A percentile compares a stretch with the other conserved stretches of the same genome.
Evolutionary conservation across 2,113 vertebrate genomes (phyloP).

Genomic region (Stigmatopora nigra): DNA sequence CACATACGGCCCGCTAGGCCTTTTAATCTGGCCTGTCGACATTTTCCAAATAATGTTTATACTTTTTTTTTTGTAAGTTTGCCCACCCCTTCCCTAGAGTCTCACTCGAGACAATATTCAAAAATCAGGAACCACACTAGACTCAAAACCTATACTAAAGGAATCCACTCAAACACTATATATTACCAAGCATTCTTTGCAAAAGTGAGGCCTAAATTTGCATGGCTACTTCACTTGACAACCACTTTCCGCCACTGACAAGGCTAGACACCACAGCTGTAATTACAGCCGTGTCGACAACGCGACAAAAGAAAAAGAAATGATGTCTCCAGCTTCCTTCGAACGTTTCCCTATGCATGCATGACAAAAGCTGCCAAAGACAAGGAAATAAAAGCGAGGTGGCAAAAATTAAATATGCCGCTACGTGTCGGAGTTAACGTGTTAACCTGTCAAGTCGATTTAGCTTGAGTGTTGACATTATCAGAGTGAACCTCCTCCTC

Average conservation of each 20-base stretch:
- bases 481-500: conserved; percentile 37
- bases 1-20: too few relatives aligned
- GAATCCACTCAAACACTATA: not conserved
- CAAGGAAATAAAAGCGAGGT: conserved; percentile 30
- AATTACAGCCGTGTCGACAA: conserved; percentile 38
- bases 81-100: too few relatives aligned
- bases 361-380: conserved; percentile 12
- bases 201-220: conserved; percentile 15
- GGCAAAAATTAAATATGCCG: conserved; percentile 28
- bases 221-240: conserved; percentile 6
- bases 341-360: conserved; percentile 32
- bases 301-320: conserved; percentile 29
- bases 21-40: too few relatives aligned
- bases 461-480: conserved; percentile 32
- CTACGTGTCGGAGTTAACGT: conserved; percentile 43
- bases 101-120: too few relatives aligned
- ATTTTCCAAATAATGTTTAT: too few relatives aligned
- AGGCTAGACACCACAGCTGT: conserved; percentile 19
- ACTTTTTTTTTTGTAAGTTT: too few relatives aligned
- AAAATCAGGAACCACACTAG: not conserved
- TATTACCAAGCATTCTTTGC: not conserved
- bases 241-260: conserved; percentile 20
- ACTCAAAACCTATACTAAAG: not conserved
- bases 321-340: conserved; percentile 24
- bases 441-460: conserved; percentile 50